phyloP scores from a whole-genome alignment of 2,888 invertebrate genomes.

The Caenorhabditis wallacei region DNA sequence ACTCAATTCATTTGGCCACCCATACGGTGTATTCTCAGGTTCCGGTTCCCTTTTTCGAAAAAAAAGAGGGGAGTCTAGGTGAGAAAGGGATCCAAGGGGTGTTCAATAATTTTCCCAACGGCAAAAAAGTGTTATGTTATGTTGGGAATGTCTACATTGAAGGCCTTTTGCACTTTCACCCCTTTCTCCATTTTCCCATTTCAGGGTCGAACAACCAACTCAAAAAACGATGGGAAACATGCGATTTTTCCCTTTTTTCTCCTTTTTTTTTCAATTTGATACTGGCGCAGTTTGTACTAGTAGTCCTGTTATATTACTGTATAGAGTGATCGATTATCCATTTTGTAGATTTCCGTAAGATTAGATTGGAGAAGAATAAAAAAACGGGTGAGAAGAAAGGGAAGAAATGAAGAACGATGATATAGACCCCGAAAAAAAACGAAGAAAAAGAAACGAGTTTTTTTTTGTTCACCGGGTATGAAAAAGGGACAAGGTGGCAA shows the following conservation, averaged over 20 bases:
- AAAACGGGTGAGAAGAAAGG: not conserved
- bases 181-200: not conserved
- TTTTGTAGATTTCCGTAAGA: conserved; percentile 56
- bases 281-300: too few relatives aligned
- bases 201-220: conserved; percentile 37
- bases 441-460: conserved; percentile 44
- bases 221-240: not conserved
- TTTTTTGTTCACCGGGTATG: conserved; percentile 15
- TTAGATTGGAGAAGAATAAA: conserved; percentile 12
- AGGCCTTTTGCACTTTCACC: conserved; percentile 25
- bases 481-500: conserved; percentile 22
- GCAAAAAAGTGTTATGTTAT: conserved; percentile 23
- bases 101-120: not conserved
- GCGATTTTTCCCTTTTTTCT: not conserved
- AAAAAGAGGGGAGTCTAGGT: too few relatives aligned
- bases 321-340: conserved; percentile 40
- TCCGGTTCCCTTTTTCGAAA: conserved; percentile 10
- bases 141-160: conserved; percentile 12
- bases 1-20: conserved; percentile 6
- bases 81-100: too few relatives aligned
- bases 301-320: not conserved
- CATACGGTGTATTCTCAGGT: conserved; percentile 18
- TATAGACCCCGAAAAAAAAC: not conserved
- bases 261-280: not conserved
- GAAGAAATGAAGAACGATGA: not conserved